phyloP scores from a whole-genome alignment of 1,140 invertebrate species.

The Ceratosolen solmsi region DNA sequence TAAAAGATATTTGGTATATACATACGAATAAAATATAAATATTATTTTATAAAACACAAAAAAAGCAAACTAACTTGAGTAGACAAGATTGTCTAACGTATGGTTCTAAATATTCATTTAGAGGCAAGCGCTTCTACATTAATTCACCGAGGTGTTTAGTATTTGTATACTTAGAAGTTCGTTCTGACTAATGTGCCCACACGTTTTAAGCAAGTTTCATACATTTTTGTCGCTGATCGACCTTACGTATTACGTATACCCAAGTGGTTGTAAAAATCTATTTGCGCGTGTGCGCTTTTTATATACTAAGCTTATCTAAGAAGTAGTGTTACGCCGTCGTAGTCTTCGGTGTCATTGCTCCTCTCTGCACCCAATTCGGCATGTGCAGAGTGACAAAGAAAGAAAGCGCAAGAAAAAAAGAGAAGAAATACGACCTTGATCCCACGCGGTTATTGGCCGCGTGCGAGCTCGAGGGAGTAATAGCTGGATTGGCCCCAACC shows the following conservation, averaged over 20 bases:
- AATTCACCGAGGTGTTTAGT: neutral
- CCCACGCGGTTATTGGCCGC: conserved; percentile 69
- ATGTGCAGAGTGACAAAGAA: conserved; percentile 50
- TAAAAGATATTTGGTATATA: neutral
- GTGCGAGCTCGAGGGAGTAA: conserved; percentile 60
- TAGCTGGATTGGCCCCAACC: conserved; percentile 57
- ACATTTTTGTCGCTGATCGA: neutral
- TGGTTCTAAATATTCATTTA: conserved; percentile 4
- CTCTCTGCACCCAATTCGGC: conserved; percentile 35
- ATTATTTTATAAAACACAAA: neutral
- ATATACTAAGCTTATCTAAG: conserved; percentile 1
- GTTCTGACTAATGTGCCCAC: neutral
- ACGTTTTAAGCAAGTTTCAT: neutral
- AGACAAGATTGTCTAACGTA: neutral
- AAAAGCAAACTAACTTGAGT: neutral
- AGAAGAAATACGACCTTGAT: conserved; percentile 63
- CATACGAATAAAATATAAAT: neutral
- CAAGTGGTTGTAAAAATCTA: no score
- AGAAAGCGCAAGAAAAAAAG: neutral
- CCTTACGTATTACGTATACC: neutral
- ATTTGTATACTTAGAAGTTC: neutral
- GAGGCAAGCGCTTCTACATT: neutral
- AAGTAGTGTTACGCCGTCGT: neutral
- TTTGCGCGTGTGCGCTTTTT: neutral
- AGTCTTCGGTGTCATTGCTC: conserved; percentile 37